Evolutionary conservation across 2,113 vertebrate genomes (phyloP), one percentile per base, ranked within the genome.

Genomic region (Neodontobutis hainanensis): DNA sequence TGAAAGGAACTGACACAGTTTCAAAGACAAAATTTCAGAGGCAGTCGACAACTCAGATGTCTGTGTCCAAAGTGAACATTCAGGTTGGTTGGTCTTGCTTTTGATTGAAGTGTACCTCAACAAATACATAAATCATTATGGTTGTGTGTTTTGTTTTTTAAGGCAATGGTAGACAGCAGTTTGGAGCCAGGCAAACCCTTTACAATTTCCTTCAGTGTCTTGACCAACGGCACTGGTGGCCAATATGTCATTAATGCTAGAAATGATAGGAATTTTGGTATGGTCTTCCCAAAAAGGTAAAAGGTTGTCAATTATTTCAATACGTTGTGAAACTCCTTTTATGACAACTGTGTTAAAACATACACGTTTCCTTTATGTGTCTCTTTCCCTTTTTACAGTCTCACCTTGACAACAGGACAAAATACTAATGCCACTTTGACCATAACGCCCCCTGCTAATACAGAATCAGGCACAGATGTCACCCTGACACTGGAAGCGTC

Each of bases 41-140:
- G 59, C 92, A 93, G 69, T 90, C 88, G 3, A 92, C 89, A 44
- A 92, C 92, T 51, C 85, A 82, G 73, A 88, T 92, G 89, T 89
- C 90, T 0, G 60, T 87, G 60, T 92, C 92, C 36, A 85, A 84
- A 70, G 80, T 92, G 1, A 76, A 42, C 15, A 83, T 93, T 53
- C 60, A 86, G 90, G 92, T 93, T 1, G 1, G 83, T 72, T 8
- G 43, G 19, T 48, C 3, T 27, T 5, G 4, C 5, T 68, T 11
- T 0, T 7, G 19, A 27, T 1, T 16, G 57, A 6, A 43, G 12
- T 61, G n/a, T 16, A 43, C 5, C 6, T 3, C 6, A 43, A 14
- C 9, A 46, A 8, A 14, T 11, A 46, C 44, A 11, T 11, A 4
- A 11, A 27, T 1, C 19, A 27, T 27, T 27, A 27, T 27, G 19